These are phyloP conservation scores for Drosophila eugracilis DNA, from an alignment of 1,140 invertebrate species.

Conservation along the genomic window DNA sequence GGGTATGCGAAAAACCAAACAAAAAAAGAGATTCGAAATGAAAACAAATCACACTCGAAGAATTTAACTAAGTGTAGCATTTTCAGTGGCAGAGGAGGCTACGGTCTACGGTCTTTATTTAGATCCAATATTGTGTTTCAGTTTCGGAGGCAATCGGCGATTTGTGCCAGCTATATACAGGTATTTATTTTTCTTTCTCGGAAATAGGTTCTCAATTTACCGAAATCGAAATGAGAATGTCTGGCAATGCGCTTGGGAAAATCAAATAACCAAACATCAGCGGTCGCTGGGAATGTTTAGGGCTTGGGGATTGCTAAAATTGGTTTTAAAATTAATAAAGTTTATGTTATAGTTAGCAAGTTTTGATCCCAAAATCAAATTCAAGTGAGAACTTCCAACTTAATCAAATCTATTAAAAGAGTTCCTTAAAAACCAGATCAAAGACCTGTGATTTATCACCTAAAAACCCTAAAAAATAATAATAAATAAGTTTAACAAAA, in stretches of 20 bases:
- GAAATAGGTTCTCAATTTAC: neutral
- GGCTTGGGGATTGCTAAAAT: too few species aligned
- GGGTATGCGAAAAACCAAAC: constrained; percentile 6
- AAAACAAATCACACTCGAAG: constrained; percentile 3
- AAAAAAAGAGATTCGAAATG: neutral
- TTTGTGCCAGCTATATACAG: neutral
- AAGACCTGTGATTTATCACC: neutral
- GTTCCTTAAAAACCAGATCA: constrained; percentile 1
- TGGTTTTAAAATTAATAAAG: too few species aligned
- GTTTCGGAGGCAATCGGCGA: neutral
- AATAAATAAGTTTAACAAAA: constrained; percentile 1
- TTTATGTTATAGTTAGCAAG: too few species aligned
- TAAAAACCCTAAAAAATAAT: neutral
- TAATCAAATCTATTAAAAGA: constrained; percentile 10
- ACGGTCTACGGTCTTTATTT: constrained; percentile 5
- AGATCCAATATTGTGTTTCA: neutral
- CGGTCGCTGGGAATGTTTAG: neutral
- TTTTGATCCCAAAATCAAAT: neutral
- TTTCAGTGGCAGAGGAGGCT: too few species aligned
- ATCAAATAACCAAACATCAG: neutral
- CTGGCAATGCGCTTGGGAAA: too few species aligned
- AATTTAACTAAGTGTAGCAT: constrained; percentile 19
- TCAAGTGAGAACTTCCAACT: constrained; percentile 3
- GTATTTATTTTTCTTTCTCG: constrained; percentile 13
- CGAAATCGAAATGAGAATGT: too few species aligned